Percentiles rank a stretch among this genome's conserved stretches.
Evolutionary conservation across 2,797 vertebrate species (phyloP).

Genomic region (Manis crassicaudata): DNA sequence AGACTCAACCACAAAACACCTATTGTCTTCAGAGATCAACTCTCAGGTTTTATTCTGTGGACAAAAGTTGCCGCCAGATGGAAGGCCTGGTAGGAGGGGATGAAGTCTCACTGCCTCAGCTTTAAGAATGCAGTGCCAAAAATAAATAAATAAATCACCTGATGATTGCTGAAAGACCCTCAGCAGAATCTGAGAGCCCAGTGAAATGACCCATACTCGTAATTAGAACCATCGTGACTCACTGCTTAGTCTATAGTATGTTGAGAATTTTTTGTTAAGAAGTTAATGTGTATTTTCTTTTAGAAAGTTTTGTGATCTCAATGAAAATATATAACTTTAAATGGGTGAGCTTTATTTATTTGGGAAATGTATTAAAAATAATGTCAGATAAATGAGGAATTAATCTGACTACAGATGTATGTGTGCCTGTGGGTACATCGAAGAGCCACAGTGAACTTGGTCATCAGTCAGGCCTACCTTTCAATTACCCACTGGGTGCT

Average conservation of each 20-base stretch:
- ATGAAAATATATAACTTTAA: conserved; percentile 40
- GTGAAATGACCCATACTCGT: conserved; percentile 24
- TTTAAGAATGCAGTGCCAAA: background rate
- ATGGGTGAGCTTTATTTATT: conserved; percentile 51
- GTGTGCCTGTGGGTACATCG: background rate
- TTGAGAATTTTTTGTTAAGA: conserved; percentile 54
- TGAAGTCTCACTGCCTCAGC: background rate
- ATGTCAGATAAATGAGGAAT: conserved; percentile 43
- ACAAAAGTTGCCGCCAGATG: background rate
- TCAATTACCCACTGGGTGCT: background rate
- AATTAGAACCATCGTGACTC: conserved; percentile 51
- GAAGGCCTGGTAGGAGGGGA: background rate
- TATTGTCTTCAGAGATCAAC: background rate
- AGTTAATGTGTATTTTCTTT: conserved; percentile 67
- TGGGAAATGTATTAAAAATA: conserved; percentile 39
- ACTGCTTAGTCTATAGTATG: conserved; percentile 29
- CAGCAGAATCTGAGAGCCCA: background rate
- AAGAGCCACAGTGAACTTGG: background rate
- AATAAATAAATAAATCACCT: conserved; percentile 51
- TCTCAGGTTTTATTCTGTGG: background rate
- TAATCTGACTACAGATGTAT: conserved; percentile 36
- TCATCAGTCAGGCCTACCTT: background rate
- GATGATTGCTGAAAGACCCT: background rate
- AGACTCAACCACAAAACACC: background rate
- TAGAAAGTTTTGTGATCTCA: conserved; percentile 53